A percentile compares a stretch with the other conserved stretches of the same genome.
phyloP scores from a whole-genome alignment of 1,140 invertebrate species.

The Brachionus paranguensis region DNA sequence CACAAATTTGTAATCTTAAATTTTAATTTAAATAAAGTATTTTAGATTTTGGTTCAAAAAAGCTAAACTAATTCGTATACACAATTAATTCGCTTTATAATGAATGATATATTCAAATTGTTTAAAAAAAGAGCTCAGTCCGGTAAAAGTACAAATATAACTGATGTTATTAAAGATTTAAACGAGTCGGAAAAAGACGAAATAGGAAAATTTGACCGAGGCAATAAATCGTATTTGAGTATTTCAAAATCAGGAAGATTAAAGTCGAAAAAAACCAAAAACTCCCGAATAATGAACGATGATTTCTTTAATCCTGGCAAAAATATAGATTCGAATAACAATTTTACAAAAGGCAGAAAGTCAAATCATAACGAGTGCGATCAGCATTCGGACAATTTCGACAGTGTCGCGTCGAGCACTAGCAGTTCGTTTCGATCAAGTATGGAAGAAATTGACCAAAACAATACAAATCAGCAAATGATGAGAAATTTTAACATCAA shows the following conservation, averaged over 20 bases:
- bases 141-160: conserved; percentile 35
- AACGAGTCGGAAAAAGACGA: conserved; percentile 34
- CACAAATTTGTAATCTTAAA: background rate
- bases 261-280: conserved; percentile 26
- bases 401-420: background rate
- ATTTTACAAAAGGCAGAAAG: background rate
- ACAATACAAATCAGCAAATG: background rate
- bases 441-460: background rate
- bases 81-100: background rate
- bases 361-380: background rate
- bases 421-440: conserved; percentile 30
- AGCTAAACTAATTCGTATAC: background rate
- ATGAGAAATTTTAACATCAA: background rate
- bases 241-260: conserved; percentile 34
- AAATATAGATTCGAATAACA: background rate
- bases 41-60: background rate
- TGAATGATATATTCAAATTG: conserved; percentile 39
- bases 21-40: background rate
- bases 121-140: conserved; percentile 37
- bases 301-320: conserved; percentile 8
- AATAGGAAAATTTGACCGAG: conserved; percentile 33
- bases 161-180: conserved; percentile 30
- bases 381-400: conserved; percentile 14
- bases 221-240: conserved; percentile 33
- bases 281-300: conserved; percentile 25